Conservation (phyloP, 2,797 vertebrate species). For the Todus mexicanus region DNA sequence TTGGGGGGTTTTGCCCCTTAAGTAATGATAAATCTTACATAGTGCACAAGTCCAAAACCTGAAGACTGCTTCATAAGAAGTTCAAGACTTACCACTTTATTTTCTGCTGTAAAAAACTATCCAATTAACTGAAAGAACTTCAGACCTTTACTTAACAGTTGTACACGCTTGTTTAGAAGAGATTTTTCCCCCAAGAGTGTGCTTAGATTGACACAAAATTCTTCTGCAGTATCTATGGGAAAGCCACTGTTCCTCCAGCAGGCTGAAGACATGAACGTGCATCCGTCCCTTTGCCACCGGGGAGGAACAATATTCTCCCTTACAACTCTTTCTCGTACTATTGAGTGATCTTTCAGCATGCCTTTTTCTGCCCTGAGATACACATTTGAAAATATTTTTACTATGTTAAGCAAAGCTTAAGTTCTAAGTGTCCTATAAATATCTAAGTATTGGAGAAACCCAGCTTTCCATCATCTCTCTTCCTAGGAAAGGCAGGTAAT, state of each 20-base stretch:
- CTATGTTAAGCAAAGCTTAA: background rate
- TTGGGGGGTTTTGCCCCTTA: background rate
- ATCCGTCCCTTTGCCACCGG: background rate
- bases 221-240: background rate
- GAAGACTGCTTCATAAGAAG: background rate
- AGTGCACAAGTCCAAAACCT: background rate
- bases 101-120: background rate
- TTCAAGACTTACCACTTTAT: background rate
- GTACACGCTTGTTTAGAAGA: background rate
- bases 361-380: background rate
- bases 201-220: background rate
- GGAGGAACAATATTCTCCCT: background rate
- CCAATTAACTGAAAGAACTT: background rate
- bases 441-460: background rate
- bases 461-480: background rate
- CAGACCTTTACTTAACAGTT: background rate
- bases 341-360: background rate
- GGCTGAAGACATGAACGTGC: background rate
- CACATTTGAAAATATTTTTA: background rate
- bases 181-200: background rate
- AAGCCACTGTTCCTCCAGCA: background rate
- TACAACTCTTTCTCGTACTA: background rate
- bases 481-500: background rate
- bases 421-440: background rate
- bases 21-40: background rate